Evolutionary conservation across 2,888 invertebrate genomes (phyloP).

Genomic region (Leptopterna dolabrata): DNA sequence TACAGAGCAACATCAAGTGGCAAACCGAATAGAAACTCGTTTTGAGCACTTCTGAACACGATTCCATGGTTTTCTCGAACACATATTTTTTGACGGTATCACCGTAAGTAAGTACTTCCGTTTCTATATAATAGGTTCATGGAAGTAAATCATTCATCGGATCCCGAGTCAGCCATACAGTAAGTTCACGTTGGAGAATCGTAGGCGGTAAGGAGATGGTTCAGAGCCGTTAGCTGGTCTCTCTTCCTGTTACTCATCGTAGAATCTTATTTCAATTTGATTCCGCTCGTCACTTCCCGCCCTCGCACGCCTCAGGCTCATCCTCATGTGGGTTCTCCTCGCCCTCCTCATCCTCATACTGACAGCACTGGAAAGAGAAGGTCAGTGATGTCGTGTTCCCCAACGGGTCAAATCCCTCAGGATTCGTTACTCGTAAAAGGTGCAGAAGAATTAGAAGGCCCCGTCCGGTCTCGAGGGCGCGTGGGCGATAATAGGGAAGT

Average conservation of each 20-base stretch:
- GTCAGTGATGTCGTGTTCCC: constrained; percentile 39
- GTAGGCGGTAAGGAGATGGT: neutral
- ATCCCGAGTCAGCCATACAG: neutral
- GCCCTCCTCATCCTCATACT: neutral
- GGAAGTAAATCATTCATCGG: too few relatives aligned
- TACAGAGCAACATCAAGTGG: too few relatives aligned
- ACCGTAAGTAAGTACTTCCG: too few relatives aligned
- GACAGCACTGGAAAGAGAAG: constrained; percentile 32
- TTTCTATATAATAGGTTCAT: too few relatives aligned
- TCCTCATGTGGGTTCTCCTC: neutral
- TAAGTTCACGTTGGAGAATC: neutral
- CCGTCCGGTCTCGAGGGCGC: constrained; percentile 5
- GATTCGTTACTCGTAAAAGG: constrained; percentile 27
- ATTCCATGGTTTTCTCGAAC: too few relatives aligned
- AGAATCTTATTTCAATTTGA: neutral
- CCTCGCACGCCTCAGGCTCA: neutral
- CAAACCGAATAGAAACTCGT: too few relatives aligned
- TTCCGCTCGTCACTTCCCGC: constrained; percentile 8
- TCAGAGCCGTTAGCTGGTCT: neutral
- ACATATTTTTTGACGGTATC: too few relatives aligned
- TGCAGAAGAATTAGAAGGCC: constrained; percentile 16
- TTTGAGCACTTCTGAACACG: too few relatives aligned
- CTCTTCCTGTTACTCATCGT: neutral
- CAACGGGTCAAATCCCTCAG: neutral
- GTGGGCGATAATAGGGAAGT: constrained; percentile 36